phyloP scores from a whole-genome alignment of 2,113 vertebrate genomes.

The Myxocyprinus asiaticus region DNA sequence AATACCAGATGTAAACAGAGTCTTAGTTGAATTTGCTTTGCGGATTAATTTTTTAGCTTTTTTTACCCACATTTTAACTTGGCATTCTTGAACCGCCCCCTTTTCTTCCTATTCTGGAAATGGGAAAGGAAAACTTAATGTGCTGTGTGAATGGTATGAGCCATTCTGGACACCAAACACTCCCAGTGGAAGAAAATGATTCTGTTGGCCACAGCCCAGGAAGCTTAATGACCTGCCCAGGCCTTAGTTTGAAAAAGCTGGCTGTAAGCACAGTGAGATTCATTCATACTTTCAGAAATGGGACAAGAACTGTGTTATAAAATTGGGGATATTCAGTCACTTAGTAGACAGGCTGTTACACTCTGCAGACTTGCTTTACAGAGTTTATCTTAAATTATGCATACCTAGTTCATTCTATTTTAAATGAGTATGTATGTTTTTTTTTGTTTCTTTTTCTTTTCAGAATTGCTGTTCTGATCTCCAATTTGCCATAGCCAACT shows the following conservation, averaged over 20 bases:
- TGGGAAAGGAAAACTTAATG: conserved; percentile 5
- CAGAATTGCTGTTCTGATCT: no score
- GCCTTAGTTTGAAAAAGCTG: background rate
- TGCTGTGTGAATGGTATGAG: background rate
- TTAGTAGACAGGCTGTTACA: no score
- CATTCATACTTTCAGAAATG: conserved; percentile 7
- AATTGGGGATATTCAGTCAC: background rate
- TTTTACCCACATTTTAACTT: background rate
- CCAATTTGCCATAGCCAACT: no score
- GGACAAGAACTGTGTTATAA: background rate
- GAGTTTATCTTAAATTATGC: no score
- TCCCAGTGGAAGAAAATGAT: conserved; percentile 16
- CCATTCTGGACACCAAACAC: background rate
- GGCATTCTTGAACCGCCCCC: background rate
- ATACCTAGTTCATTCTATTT: no score
- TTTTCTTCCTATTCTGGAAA: conserved; percentile 24
- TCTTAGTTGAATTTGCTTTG: no score
- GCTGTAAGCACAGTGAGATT: background rate
- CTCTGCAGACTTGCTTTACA: background rate
- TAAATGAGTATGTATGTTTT: no score
- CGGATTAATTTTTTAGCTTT: background rate
- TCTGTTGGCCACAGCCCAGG: conserved; percentile 9
- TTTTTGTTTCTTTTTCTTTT: no score
- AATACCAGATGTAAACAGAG: no score
- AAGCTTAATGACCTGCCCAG: conserved; percentile 18